Percentiles rank a stretch among this genome's conserved stretches.
phyloP scores from a whole-genome alignment of 1,140 invertebrate species.

The Eubasilissa regina region DNA sequence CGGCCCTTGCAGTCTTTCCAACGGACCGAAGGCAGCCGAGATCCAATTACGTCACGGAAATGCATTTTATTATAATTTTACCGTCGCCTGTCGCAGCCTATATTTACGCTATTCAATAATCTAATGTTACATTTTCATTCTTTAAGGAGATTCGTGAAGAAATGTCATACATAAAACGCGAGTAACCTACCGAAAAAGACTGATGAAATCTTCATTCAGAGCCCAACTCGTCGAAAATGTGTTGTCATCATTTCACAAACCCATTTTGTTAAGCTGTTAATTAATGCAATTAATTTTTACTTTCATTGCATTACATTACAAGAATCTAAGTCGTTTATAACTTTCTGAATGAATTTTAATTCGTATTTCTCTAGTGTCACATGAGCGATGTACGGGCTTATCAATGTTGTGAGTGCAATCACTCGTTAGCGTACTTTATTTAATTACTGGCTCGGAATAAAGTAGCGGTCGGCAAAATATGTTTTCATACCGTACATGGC shows the following conservation, averaged over 20 bases:
- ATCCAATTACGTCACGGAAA: conserved; percentile 54
- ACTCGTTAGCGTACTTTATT: neutral
- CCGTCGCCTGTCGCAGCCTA: neutral
- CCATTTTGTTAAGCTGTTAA: too few species aligned
- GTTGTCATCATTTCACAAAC: conserved; percentile 32
- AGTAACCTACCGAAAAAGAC: neutral
- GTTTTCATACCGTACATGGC: neutral
- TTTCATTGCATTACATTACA: too few species aligned
- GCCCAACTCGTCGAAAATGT: conserved; percentile 38
- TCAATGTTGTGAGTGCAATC: neutral
- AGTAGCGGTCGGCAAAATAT: neutral
- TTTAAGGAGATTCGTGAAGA: neutral
- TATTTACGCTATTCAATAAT: conserved; percentile 20
- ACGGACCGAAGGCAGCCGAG: conserved; percentile 28
- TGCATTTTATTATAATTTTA: conserved; percentile 44
- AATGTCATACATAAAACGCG: conserved; percentile 7
- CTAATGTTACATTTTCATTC: neutral
- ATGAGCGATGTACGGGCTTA: neutral
- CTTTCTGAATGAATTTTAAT: too few species aligned
- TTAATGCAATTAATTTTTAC: neutral
- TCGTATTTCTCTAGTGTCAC: too few species aligned
- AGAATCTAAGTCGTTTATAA: too few species aligned
- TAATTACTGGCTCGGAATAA: neutral
- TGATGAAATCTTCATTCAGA: neutral
- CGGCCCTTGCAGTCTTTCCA: conserved; percentile 43